phyloP scores from a whole-genome alignment of 2,797 vertebrate species.

The Anas georgica region DNA sequence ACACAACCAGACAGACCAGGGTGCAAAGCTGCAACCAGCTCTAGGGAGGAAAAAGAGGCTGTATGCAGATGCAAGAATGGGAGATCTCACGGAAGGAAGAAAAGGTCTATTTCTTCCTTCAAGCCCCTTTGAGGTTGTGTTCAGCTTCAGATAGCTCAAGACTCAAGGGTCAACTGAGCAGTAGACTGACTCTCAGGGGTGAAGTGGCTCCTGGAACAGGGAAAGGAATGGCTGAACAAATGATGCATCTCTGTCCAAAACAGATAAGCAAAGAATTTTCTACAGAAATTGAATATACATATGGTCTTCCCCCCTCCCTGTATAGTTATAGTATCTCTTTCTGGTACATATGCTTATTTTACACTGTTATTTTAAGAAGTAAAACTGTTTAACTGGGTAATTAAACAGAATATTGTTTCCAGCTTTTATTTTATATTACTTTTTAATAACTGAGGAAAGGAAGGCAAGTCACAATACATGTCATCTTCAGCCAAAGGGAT shows the following conservation, averaged over 20 bases:
- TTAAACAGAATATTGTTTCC: slow-evolving; percentile 52
- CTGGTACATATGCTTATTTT: slow-evolving; percentile 26
- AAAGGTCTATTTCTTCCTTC: neutral
- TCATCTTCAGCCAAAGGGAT: neutral
- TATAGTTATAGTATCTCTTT: slow-evolving; percentile 13
- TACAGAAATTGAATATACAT: neutral
- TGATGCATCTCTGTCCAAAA: neutral
- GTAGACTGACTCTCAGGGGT: neutral
- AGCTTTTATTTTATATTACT: neutral
- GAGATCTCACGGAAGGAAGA: neutral
- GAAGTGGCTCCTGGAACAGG: neutral
- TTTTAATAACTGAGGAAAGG: slow-evolving; percentile 42
- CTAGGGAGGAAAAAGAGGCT: neutral
- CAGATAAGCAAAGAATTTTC: neutral
- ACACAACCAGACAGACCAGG: neutral
- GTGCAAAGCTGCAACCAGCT: neutral
- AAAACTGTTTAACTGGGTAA: slow-evolving; percentile 51
- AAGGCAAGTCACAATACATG: neutral
- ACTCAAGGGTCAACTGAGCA: neutral
- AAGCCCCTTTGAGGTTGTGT: neutral
- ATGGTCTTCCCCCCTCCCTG: neutral
- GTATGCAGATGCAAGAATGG: neutral
- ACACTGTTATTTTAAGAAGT: slow-evolving; percentile 54
- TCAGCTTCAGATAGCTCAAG: neutral
- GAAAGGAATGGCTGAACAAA: neutral